Evolutionary conservation across 2,797 vertebrate species (phyloP).

Genomic region (Gorsachius magnificus): DNA sequence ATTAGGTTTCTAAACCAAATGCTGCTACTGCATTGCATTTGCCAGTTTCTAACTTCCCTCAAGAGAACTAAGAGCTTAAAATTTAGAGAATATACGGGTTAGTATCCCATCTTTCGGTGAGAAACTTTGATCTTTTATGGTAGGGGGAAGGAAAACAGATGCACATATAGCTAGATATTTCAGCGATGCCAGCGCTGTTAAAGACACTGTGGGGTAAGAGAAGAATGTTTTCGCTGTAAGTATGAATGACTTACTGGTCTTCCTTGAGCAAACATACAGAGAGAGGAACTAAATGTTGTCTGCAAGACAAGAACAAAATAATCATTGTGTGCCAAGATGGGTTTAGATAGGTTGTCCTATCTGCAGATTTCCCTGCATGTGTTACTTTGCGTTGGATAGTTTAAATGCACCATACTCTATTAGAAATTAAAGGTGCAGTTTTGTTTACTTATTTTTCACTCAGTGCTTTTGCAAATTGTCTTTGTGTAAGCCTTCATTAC

Average conservation of each 20-base stretch:
- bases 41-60: neutral
- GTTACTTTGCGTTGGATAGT: neutral
- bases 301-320: neutral
- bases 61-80: neutral
- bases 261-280: neutral
- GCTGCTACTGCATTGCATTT: neutral
- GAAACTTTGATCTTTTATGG: neutral
- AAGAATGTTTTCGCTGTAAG: neutral
- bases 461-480: neutral
- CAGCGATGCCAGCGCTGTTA: neutral
- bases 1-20: neutral
- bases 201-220: neutral
- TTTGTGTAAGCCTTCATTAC: neutral
- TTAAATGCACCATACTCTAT: neutral
- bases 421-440: neutral
- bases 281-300: neutral
- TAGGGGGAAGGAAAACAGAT: neutral
- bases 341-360: neutral
- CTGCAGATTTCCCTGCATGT: neutral
- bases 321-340: neutral
- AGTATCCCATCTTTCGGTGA: fast-evolving
- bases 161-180: neutral
- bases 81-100: neutral
- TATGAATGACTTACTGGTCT: neutral
- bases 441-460: neutral